These are phyloP conservation scores for Rhimphoctona megacephalus DNA, from an alignment of 2,888 invertebrate species.

Conservation along the genomic window DNA sequence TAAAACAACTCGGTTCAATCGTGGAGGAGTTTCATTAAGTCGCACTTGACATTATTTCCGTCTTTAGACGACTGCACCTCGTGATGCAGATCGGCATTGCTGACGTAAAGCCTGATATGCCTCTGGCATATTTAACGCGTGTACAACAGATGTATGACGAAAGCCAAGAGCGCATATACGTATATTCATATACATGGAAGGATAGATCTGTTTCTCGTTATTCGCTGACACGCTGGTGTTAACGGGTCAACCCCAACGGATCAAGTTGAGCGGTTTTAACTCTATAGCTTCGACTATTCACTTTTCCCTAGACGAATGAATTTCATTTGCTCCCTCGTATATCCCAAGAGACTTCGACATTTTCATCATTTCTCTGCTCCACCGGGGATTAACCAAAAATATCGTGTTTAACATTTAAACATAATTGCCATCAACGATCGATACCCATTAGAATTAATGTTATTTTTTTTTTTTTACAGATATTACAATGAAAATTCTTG, in stretches of 20 bases:
- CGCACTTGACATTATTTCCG: slow-evolving; percentile 60
- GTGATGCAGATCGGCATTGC: slow-evolving; percentile 31
- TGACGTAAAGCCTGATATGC: slow-evolving; percentile 17
- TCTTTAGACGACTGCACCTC: slow-evolving; percentile 5
- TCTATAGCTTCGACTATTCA: slow-evolving; percentile 24
- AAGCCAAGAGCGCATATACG: neutral
- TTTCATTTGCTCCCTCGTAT: slow-evolving; percentile 8
- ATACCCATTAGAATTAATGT: neutral
- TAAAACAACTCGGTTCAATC: slow-evolving; percentile 32
- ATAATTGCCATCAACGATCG: neutral
- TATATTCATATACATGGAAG: neutral
- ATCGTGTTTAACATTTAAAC: neutral
- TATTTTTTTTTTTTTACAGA: neutral
- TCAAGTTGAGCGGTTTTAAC: slow-evolving; percentile 34
- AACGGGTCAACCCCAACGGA: slow-evolving; percentile 53
- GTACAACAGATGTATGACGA: slow-evolving; percentile 18
- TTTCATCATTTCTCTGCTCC: slow-evolving; percentile 1
- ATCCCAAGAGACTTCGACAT: slow-evolving; percentile 24
- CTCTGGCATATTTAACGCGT: slow-evolving; percentile 41
- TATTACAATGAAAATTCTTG: neutral
- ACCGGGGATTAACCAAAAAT: neutral
- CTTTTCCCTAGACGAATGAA: slow-evolving; percentile 32
- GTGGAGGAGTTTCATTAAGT: slow-evolving; percentile 23
- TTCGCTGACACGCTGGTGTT: slow-evolving; percentile 36
- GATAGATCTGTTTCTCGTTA: slow-evolving; percentile 58